These are phyloP conservation scores for Dissostichus mawsoni DNA, from an alignment of 2,113 vertebrate genomes.

Conservation along the genomic window DNA sequence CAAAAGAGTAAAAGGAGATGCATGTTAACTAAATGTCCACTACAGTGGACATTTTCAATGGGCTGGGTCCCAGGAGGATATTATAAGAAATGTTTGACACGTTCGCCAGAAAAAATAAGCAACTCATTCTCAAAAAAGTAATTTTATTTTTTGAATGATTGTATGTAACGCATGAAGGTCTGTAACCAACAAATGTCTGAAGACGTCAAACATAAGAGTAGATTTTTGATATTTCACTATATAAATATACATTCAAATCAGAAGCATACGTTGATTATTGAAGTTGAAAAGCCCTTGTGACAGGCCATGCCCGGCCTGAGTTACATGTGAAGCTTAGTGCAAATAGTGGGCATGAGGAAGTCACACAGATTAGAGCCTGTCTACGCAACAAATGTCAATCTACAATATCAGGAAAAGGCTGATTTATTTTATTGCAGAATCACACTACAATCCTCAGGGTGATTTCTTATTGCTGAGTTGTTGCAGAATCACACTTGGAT, in stretches of 20 bases:
- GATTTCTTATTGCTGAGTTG: too few species aligned
- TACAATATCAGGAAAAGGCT: neutral
- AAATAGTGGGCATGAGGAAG: conserved; percentile 51
- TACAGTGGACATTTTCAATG: too few species aligned
- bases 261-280: conserved; percentile 2
- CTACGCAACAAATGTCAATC: neutral
- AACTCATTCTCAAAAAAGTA: too few species aligned
- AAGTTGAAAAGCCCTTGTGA: conserved; percentile 14
- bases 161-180: neutral
- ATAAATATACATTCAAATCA: conserved; percentile 73
- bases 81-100: too few species aligned
- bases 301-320: conserved; percentile 61
- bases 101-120: neutral
- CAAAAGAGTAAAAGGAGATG: too few species aligned
- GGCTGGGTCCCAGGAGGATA: too few species aligned
- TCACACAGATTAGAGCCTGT: neutral
- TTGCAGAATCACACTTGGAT: too few species aligned
- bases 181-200: neutral
- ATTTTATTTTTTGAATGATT: neutral
- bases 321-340: conserved; percentile 54
- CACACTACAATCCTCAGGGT: too few species aligned
- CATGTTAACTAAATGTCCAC: too few species aligned
- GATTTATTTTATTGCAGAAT: neutral
- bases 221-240: conserved; percentile 27
- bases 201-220: conserved; percentile 5